Evolutionary conservation across 2,888 invertebrate genomes (phyloP).

Genomic region (Micropterix aruncella): DNA sequence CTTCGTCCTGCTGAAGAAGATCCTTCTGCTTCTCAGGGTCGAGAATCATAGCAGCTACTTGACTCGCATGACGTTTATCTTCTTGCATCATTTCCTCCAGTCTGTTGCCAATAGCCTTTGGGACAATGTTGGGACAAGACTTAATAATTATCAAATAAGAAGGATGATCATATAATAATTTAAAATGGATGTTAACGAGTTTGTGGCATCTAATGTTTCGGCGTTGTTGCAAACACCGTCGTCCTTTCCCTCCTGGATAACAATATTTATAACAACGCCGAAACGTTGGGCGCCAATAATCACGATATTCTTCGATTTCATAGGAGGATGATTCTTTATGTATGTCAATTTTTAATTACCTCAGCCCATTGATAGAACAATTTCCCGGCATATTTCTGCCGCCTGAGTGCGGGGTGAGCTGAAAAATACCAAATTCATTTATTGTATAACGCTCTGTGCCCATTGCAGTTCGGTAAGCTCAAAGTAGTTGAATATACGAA

Average conservation of each 20-base stretch:
- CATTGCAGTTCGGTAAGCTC: neutral
- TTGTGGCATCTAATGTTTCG: no score
- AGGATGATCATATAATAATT: no score
- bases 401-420: conserved; percentile 30
- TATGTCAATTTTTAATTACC: conserved; percentile 37
- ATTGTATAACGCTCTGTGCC: no score
- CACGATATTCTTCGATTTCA: no score
- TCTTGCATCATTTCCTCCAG: conserved; percentile 81
- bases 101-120: conserved; percentile 64
- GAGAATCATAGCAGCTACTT: conserved; percentile 48
- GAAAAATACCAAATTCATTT: conserved; percentile 5
- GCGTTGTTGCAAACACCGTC: no score
- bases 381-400: conserved; percentile 76
- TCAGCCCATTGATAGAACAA: conserved; percentile 97
- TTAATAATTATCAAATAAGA: no score
- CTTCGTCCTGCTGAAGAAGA: conserved; percentile 70
- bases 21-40: conserved; percentile 72
- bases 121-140: neutral
- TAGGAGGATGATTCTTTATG: no score
- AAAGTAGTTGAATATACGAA: neutral
- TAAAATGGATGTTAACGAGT: no score
- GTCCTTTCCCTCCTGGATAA: no score
- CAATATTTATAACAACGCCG: no score
- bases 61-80: conserved; percentile 58
- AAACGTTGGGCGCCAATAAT: no score